These are phyloP conservation scores for Notodonta ziczac DNA, from an alignment of 2,888 invertebrate species.

Conservation along the genomic window DNA sequence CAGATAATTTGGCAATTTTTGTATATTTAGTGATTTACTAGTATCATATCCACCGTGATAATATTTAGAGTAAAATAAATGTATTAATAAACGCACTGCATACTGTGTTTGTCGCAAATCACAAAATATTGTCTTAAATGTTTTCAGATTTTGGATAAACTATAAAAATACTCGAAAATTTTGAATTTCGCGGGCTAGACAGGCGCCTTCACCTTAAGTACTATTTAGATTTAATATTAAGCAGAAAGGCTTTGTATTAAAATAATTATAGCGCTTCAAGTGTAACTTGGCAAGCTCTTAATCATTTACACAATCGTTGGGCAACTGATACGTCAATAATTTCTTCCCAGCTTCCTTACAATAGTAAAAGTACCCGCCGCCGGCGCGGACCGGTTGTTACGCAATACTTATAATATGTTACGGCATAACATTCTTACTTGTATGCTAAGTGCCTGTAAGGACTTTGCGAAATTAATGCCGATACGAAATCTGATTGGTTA, in stretches of 20 bases:
- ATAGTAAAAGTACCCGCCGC: conserved; percentile 21
- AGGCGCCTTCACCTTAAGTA: too few species aligned
- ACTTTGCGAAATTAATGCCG: conserved; percentile 2
- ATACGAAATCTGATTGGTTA: background rate
- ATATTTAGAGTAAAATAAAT: too few species aligned
- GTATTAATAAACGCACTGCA: too few species aligned
- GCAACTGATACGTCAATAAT: conserved; percentile 25
- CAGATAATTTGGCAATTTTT: too few species aligned
- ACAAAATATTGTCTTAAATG: too few species aligned
- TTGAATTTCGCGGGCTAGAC: too few species aligned
- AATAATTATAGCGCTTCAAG: background rate
- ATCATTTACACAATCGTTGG: conserved; percentile 10
- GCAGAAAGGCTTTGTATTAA: background rate
- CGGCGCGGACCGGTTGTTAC: conserved; percentile 2
- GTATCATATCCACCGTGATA: too few species aligned
- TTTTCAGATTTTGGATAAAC: too few species aligned
- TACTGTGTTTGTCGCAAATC: too few species aligned
- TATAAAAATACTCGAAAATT: too few species aligned
- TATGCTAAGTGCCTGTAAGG: conserved; percentile 25
- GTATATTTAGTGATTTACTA: too few species aligned
- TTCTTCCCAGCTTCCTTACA: conserved; percentile 35
- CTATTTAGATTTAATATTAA: too few species aligned
- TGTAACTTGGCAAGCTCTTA: background rate
- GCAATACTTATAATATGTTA: conserved; percentile 9
- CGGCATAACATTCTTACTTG: conserved; percentile 26